These are phyloP conservation scores for Chloroclysta siterata DNA, from an alignment of 2,888 invertebrate species.

Conservation along the genomic window DNA sequence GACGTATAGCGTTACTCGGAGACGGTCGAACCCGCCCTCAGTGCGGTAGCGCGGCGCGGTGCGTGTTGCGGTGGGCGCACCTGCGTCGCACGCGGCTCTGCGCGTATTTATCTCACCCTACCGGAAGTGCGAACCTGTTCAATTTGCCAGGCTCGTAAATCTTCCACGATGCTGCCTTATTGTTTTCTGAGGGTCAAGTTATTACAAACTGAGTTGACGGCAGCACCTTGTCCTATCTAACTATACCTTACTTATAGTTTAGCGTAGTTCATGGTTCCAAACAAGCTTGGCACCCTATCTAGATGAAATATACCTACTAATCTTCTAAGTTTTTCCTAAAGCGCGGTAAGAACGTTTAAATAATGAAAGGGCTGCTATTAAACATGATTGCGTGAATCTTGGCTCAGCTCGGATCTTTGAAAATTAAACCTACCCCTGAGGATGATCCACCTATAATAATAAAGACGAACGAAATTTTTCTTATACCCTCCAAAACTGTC, in stretches of 20 bases:
- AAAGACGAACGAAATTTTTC: conserved; percentile 25
- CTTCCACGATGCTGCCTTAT: conserved; percentile 28
- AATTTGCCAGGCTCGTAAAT: conserved; percentile 27
- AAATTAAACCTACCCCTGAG: conserved; percentile 18
- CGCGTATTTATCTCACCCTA: conserved; percentile 57
- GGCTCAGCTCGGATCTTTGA: not conserved
- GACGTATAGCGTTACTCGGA: too few relatives aligned
- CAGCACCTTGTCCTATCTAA: not conserved
- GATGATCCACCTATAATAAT: conserved; percentile 31
- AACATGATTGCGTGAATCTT: not conserved
- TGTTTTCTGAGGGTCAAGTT: conserved; percentile 32
- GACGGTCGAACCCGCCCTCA: too few relatives aligned
- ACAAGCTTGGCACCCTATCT: not conserved
- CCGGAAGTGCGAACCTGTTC: conserved; percentile 43
- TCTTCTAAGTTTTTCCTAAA: too few relatives aligned
- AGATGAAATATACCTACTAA: too few relatives aligned
- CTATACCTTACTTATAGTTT: not conserved
- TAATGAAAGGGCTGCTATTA: not conserved
- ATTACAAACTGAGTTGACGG: conserved; percentile 19
- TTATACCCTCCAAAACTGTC: conserved; percentile 33
- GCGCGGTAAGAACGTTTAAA: not conserved
- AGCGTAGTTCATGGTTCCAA: not conserved
- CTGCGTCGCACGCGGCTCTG: conserved; percentile 49
- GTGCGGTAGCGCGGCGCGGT: not conserved
- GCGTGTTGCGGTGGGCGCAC: conserved; percentile 48